phyloP scores from a whole-genome alignment of 2,113 vertebrate genomes.

The Corydoras sp. region DNA sequence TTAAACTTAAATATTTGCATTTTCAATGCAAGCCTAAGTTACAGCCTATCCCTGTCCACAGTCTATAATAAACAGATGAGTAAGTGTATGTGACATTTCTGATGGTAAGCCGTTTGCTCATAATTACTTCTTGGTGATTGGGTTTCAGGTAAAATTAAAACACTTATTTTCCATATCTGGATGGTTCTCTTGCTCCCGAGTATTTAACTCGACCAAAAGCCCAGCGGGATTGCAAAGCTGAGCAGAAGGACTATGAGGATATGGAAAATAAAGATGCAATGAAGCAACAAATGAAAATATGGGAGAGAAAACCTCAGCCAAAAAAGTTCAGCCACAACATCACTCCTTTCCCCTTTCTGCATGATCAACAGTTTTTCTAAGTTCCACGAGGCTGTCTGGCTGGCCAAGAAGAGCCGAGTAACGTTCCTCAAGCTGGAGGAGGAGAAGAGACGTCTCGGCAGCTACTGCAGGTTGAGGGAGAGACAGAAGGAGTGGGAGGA shows the following conservation, averaged over 20 bases:
- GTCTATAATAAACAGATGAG: neutral
- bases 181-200: neutral
- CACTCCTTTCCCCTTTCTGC: conserved; percentile 42
- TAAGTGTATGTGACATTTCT: neutral
- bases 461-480: conserved; percentile 38
- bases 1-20: too few relatives aligned
- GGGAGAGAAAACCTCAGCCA: conserved; percentile 20
- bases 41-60: neutral
- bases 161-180: neutral
- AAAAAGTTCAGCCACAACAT: conserved; percentile 40
- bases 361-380: conserved; percentile 46
- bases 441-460: conserved; percentile 17
- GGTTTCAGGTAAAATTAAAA: too few relatives aligned
- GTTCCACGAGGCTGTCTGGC: conserved; percentile 33
- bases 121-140: neutral
- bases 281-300: conserved; percentile 23
- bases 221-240: conserved; percentile 24
- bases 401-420: conserved; percentile 20
- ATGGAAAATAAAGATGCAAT: conserved; percentile 39
- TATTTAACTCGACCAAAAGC: neutral
- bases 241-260: conserved; percentile 28
- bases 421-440: conserved; percentile 7
- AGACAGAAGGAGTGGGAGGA: conserved; percentile 35
- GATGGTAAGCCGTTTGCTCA: neutral
- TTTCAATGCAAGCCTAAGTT: neutral